Percentiles rank a stretch among this genome's conserved stretches.
Conservation (phyloP, 1,140 invertebrate species). For the Pollicipes pollicipes region DNA sequence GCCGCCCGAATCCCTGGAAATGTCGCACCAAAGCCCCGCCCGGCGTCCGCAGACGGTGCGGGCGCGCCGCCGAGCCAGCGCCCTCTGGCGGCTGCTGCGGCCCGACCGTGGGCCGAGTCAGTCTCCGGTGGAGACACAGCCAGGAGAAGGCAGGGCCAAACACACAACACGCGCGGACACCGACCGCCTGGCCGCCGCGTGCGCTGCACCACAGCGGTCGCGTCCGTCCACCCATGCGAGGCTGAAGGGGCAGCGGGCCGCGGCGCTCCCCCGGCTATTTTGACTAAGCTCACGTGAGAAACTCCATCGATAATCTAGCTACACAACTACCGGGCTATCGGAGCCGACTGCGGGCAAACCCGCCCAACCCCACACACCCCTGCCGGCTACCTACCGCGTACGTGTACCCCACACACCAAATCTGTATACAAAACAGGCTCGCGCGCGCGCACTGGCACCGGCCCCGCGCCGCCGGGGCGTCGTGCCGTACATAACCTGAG, state of each 20-base stretch:
- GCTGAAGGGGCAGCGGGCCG: too few species aligned
- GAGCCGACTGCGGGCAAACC: neutral
- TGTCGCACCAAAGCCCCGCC: neutral
- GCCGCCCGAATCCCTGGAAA: neutral
- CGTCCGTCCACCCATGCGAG: too few species aligned
- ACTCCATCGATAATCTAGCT: neutral
- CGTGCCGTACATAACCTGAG: neutral
- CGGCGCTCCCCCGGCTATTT: neutral
- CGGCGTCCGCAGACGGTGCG: too few species aligned
- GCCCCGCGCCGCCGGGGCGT: too few species aligned
- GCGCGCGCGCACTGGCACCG: neutral
- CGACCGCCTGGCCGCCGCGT: too few species aligned
- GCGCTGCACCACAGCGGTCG: too few species aligned
- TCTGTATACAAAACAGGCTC: neutral
- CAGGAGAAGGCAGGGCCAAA: neutral
- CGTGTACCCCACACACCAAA: neutral
- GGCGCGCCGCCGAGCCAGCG: too few species aligned
- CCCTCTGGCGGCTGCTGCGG: too few species aligned
- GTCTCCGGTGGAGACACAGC: too few species aligned
- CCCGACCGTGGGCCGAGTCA: too few species aligned
- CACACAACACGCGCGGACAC: neutral
- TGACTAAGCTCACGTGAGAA: neutral
- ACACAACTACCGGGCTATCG: neutral
- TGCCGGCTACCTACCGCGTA: neutral
- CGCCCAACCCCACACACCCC: too few species aligned